Percentiles rank a stretch among this genome's conserved stretches.
These are phyloP conservation scores for Antechinus stuartii DNA, from an alignment of 2,113 vertebrate species.

Conservation along the genomic window DNA sequence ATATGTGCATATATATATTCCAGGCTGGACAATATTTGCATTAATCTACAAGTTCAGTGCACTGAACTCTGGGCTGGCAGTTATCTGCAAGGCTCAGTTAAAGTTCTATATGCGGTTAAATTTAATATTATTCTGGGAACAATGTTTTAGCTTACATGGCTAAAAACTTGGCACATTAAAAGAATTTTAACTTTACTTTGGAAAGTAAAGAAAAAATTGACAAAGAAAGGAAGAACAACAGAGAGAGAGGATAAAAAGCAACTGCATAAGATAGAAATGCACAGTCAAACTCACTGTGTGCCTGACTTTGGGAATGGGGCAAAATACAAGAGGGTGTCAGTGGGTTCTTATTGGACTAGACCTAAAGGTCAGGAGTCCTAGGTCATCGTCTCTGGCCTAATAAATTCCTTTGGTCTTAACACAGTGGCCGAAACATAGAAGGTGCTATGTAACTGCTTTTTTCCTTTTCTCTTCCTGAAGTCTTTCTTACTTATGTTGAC, in stretches of 20 bases:
- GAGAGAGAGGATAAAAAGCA: not conserved
- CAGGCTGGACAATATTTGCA: not conserved
- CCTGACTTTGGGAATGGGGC: not conserved
- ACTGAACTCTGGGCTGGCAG: not conserved
- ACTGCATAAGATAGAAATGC: constrained; percentile 10
- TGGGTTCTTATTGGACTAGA: constrained; percentile 1
- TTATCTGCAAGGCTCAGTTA: not conserved
- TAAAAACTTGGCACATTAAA: constrained; percentile 31
- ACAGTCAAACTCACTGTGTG: not conserved
- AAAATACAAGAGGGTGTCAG: not conserved
- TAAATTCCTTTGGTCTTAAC: not conserved
- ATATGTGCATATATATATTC: no score
- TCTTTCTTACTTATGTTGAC: not conserved
- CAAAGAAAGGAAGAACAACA: not conserved
- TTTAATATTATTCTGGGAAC: constrained; percentile 22
- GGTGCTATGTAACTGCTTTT: not conserved
- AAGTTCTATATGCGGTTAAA: not conserved
- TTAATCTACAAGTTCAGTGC: not conserved
- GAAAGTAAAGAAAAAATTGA: not conserved
- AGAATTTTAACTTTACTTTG: not conserved
- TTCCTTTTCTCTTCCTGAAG: not conserved
- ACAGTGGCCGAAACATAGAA: not conserved
- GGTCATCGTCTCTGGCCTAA: constrained; percentile 1
- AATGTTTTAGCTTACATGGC: constrained; percentile 4
- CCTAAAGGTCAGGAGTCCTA: not conserved